phyloP scores from a whole-genome alignment of 2,888 invertebrate genomes.

The Agriopis aurantiaria region DNA sequence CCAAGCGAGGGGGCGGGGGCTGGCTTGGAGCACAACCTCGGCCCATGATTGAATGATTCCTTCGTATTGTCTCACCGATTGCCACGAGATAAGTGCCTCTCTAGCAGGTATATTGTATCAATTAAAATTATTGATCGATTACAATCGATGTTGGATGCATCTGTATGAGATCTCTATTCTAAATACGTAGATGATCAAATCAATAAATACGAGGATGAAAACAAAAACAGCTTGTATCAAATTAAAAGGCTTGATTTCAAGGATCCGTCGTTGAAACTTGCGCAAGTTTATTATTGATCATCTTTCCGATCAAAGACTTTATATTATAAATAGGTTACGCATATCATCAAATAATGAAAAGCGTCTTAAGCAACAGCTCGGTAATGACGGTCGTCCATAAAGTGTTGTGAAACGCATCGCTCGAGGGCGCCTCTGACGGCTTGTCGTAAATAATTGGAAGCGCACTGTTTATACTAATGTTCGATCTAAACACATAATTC shows the following conservation, averaged over 20 bases:
- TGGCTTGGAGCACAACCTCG: slow-evolving; percentile 47
- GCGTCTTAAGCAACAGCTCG: slow-evolving; percentile 62
- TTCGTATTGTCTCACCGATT: slow-evolving; percentile 53
- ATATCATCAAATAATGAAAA: slow-evolving; percentile 62
- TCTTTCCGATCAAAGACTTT: slow-evolving; percentile 29
- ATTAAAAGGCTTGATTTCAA: slow-evolving; percentile 19
- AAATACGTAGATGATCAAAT: slow-evolving; percentile 21
- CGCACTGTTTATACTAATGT: slow-evolving; percentile 76
- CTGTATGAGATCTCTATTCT: slow-evolving; percentile 18
- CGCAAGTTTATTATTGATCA: slow-evolving; percentile 21
- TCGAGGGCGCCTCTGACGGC: slow-evolving; percentile 60
- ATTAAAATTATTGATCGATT: slow-evolving; percentile 53
- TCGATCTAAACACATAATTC: slow-evolving; percentile 71
- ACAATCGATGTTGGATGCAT: slow-evolving; percentile 40
- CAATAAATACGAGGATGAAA: slow-evolving; percentile 12
- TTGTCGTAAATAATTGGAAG: slow-evolving; percentile 78
- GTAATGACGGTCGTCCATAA: slow-evolving; percentile 66
- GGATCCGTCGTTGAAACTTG: slow-evolving; percentile 20
- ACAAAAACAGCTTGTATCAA: slow-evolving; percentile 15
- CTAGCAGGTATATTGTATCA: slow-evolving; percentile 56
- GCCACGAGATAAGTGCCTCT: slow-evolving; percentile 48
- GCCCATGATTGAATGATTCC: slow-evolving; percentile 48
- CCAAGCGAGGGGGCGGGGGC: slow-evolving; percentile 49
- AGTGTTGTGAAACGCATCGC: slow-evolving; percentile 65
- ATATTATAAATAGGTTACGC: slow-evolving; percentile 46